These are phyloP conservation scores for Tolypeutes matacus DNA, from an alignment of 2,797 vertebrate species.

Conservation along the genomic window DNA sequence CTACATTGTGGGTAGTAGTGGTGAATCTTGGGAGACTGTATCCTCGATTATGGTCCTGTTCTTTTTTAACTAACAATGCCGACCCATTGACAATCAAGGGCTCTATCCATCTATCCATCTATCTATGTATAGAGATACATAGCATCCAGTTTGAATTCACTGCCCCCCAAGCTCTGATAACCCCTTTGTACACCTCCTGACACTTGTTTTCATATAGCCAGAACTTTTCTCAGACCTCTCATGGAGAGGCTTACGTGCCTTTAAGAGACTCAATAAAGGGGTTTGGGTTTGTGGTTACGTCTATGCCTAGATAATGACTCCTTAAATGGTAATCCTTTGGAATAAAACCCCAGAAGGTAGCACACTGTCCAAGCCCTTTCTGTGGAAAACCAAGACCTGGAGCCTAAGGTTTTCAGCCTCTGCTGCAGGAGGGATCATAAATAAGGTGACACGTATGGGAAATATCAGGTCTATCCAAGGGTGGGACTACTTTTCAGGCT, in stretches of 20 bases:
- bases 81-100: not conserved
- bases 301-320: not conserved
- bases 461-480: not conserved
- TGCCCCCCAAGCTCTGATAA: not conserved
- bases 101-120: not conserved
- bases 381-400: not conserved
- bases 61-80: not conserved
- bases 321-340: not conserved
- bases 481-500: not conserved
- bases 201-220: not conserved
- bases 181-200: not conserved
- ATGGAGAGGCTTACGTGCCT: not conserved
- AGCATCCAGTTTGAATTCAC: not conserved
- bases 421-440: not conserved
- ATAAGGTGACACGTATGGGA: not conserved
- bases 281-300: not conserved
- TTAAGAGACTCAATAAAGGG: not conserved
- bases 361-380: not conserved
- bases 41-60: not conserved
- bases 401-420: not conserved
- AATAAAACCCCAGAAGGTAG: not conserved
- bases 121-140: not conserved
- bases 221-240: not conserved
- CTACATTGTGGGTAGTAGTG: not conserved
- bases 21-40: not conserved